A percentile compares a stretch with the other conserved stretches of the same genome.
Conservation (phyloP, 1,140 invertebrate genomes). For the Adoxophyes honmai region DNA sequence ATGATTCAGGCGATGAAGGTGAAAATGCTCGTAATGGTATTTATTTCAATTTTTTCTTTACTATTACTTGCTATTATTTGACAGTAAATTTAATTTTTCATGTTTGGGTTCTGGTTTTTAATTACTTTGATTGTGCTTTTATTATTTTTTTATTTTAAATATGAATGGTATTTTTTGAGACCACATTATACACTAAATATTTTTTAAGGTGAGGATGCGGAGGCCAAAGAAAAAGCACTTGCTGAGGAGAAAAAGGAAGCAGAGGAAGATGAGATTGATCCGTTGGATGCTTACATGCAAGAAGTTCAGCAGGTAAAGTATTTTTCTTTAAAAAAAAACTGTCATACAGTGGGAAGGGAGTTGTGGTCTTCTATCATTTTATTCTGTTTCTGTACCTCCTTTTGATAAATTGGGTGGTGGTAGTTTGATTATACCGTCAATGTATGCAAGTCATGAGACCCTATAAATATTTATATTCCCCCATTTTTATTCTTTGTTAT, state of each 20-base stretch:
- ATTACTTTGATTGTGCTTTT: not conserved
- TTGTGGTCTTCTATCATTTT: no score
- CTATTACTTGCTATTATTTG: not conserved
- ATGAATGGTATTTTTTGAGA: no score
- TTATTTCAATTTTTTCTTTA: not conserved
- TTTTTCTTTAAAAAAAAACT: constrained; percentile 2
- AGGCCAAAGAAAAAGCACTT: constrained; percentile 59
- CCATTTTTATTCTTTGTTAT: no score
- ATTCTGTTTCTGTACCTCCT: no score
- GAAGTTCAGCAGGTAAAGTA: constrained; percentile 77
- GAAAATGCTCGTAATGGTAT: constrained; percentile 23
- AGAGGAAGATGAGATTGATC: constrained; percentile 93
- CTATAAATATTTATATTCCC: no score
- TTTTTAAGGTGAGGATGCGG: constrained; percentile 62
- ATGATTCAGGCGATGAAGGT: constrained; percentile 89
- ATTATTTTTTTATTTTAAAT: not conserved
- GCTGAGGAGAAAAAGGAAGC: constrained; percentile 62
- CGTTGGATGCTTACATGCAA: constrained; percentile 97
- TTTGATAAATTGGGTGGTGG: no score
- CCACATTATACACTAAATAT: no score
- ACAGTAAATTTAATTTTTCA: no score
- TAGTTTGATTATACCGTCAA: no score
- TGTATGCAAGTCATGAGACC: no score
- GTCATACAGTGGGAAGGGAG: not conserved
- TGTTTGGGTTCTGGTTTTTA: no score